Evolutionary conservation across 2,888 invertebrate genomes (phyloP).

Genomic region (Cryptops parisi): DNA sequence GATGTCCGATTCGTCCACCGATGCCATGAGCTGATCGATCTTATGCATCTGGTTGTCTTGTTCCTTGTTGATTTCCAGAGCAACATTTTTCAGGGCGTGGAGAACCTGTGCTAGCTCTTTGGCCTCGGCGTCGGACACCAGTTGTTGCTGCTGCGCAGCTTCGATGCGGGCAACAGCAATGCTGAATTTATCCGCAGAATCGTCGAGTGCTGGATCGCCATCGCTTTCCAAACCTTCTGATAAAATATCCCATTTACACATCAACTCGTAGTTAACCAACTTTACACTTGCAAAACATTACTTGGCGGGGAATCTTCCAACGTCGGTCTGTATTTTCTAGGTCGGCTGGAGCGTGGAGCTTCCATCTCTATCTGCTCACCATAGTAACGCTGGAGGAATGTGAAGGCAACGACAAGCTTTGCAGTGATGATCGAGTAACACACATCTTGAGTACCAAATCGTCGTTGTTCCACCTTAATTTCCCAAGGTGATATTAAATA

Average conservation of each 20-base stretch:
- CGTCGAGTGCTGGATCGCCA: too few species aligned
- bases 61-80: conserved; percentile 5
- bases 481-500: conserved; percentile 7
- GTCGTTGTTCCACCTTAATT: conserved; percentile 6
- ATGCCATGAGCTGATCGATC: not conserved
- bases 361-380: not conserved
- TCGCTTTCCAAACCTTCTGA: too few species aligned
- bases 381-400: not conserved
- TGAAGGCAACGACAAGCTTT: not conserved
- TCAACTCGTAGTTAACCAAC: too few species aligned
- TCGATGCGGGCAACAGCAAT: too few species aligned
- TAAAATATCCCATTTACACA: too few species aligned
- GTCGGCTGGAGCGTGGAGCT: not conserved
- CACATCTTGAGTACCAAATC: not conserved
- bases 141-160: not conserved
- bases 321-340: not conserved
- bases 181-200: too few species aligned
- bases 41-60: conserved; percentile 9
- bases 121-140: conserved; percentile 4
- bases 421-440: conserved; percentile 1
- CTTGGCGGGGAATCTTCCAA: too few species aligned
- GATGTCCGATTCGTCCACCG: conserved; percentile 7
- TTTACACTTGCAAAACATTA: too few species aligned
- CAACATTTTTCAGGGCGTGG: conserved; percentile 4
- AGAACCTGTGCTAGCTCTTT: conserved; percentile 7